phyloP scores from a whole-genome alignment of 1,140 invertebrate genomes.

The Hypsibius dujardini region DNA sequence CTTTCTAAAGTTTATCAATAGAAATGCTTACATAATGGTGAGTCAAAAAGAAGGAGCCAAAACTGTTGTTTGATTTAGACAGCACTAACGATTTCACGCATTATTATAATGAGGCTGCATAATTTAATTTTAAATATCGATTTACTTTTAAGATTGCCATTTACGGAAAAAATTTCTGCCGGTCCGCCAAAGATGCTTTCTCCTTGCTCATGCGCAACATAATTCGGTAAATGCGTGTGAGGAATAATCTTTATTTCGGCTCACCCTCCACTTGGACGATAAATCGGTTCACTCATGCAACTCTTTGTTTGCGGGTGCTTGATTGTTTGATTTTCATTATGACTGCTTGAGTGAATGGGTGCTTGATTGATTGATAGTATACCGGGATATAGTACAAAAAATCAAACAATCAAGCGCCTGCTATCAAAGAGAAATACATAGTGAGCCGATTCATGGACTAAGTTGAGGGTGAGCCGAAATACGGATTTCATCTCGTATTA shows the following conservation, averaged over 20 bases:
- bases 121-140: constrained; percentile 10
- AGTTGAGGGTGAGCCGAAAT: too few species aligned
- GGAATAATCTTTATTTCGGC: constrained; percentile 19
- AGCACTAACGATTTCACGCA: not conserved
- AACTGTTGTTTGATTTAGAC: constrained; percentile 19
- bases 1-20: constrained; percentile 48
- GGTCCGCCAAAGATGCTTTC: constrained; percentile 37
- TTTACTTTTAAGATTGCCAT: constrained; percentile 32
- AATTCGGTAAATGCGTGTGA: constrained; percentile 28
- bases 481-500: constrained; percentile 61
- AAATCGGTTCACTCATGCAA: too few species aligned
- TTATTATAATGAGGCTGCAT: constrained; percentile 15
- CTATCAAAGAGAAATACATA: too few species aligned
- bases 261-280: too few species aligned
- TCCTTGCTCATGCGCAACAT: constrained; percentile 35
- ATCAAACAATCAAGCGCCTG: constrained; percentile 9
- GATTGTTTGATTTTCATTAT: too few species aligned
- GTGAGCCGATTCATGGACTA: too few species aligned
- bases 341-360: too few species aligned
- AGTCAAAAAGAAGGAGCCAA: constrained; percentile 22
- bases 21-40: constrained; percentile 61
- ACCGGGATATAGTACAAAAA: too few species aligned
- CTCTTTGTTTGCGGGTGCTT: too few species aligned
- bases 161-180: constrained; percentile 37
- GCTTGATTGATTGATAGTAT: too few species aligned